Base-by-base conservation (phyloP, 23 tunicate genomes). In the Ascidia mentula region DNA sequence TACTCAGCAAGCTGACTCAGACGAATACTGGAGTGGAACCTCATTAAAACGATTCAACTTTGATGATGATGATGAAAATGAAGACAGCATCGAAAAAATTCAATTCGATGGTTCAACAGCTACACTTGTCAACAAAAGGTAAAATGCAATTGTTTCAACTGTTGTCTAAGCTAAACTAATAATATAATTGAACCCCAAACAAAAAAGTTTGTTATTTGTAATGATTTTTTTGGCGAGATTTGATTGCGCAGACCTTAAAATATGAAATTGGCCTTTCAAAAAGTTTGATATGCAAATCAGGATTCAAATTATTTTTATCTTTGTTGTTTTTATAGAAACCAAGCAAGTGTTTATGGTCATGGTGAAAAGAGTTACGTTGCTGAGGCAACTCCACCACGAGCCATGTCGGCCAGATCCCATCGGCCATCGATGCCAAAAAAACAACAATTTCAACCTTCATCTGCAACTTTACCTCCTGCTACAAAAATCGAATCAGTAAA, bases 61-160 rank as follows among this genome's bases (percentile, higher is more conserved):
- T 73, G 77, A 91, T 69, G 96, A 90, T 32, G 97, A 91, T 76
- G 97, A 81, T 28, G 90, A 91, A 6, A 86, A 91, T 42, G 89
- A 86, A 42, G 91, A 91, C 38, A 80, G 84, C 70, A 81, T 91
- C 36, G 97, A 91, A 37, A 79, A 75, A 18, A 79, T 79, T 40
- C 46, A 73, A 31, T 91, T 90, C 87, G 90, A 91, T 82, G 97
- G 97, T 42, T 72, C 88, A 36, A 53, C 95, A 0, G 80, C 88
- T 0, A 53, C 87, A 0, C 65, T 28, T 20, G 28, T 53, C 22
- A 53, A 28, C 24, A 26, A 53, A 53, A 53, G 24, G 65, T 53
- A 53, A 3, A 28, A 53, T 20, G 22, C 65, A 53, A 9, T n/a
- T n/a, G n/a, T n/a, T n/a, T n/a, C n/a, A n/a, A n/a, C n/a, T n/a